Base-by-base conservation (phyloP, 2,888 invertebrate genomes). In the Patella ulyssiponensis region DNA sequence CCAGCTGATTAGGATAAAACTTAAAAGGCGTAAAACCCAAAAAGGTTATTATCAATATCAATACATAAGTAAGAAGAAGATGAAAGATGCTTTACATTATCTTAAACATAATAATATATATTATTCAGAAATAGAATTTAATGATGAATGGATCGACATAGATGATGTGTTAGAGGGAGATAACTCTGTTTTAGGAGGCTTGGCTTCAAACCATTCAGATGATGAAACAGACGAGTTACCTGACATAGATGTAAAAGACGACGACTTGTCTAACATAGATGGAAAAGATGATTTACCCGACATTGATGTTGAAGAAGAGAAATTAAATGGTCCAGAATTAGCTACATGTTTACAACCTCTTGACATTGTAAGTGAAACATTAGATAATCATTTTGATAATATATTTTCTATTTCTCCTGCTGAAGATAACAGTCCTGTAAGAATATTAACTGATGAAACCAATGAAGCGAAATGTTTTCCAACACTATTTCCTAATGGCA, bases 311-410 rank as follows among this genome's bases (percentile, higher is more conserved):
- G 44, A 44, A 44, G 73, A 12, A 15, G 17, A 33, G 20, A 17
- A 51, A 23, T 14, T 7, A 72, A 72, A 20, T 15, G 73, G 44
- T 7, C 73, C 56, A 17, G 56, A 17, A 74, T 64, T 33, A 20
- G 76, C 78, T 20, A 81, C 79, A 11, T 81, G 80, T 70, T 52
- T 82, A 12, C 80, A 82, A 70, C 79, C 80, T 17, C 71, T 52
- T 27, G 77, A 82, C 54, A 51, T 80, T 56, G 79, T 64, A 12
- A 78, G 79, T 51, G 77, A 79, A 44, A 53, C 74, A 27, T 15
- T 77, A 17, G 79, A 79, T 51, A 58, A 77, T 27, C 53, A 75
- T 77, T 70, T 56, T 52, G 75, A 82, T 56, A 33, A 75, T 14
- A 76, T 78, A 14, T 77, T 76, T 69, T 73, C 54, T 76, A 23